Base-by-base conservation (phyloP, 2,797 vertebrate species). In the Somateria mollissima region DNA sequence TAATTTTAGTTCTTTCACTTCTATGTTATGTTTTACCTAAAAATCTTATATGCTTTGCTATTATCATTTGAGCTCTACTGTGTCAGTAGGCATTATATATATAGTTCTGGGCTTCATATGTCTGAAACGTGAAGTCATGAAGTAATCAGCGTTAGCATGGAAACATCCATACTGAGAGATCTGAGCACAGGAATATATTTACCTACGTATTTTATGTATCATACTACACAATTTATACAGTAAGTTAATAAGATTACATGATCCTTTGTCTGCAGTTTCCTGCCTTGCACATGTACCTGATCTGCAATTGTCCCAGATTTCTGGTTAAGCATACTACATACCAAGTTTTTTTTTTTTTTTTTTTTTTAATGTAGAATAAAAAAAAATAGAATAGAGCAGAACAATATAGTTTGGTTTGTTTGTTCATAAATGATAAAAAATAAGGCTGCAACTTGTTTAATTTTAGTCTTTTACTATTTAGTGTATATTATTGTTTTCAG, bases 401-500 rank as follows among this genome's bases (percentile, higher is more conserved):
- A 8, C 13, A 82, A 11, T 10, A 11, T n/a, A 51, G 14, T 84
- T 86, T 9, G 15, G 2, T 80, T 80, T 61, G 36, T 66, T 73
- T 85, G 18, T 71, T 87, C 80, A 8, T 27, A 24, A 2, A 80
- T 57, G 2, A 34, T 70, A 49, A 5, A 66, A 67, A 32, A 79
- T 3, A 7, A 20, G 11, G 37, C 21, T 77, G 7, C 65, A 72
- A 60, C 25, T 65, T 27, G 11, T 53, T 91, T 79, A 47, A 24
- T 57, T 54, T 67, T 70, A 58, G 60, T 91, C 10, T 83, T 66
- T 89, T 45, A 24, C 24, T 56, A 43, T 36, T 53, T 89, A 57
- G 16, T 91, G 13, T 32, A 13, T 76, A 19, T 85, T 69, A 77
- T 92, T 95, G 43, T 49, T 90, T 77, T 87, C 95, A 99, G 98